Evolutionary conservation across 2,888 invertebrate species (phyloP), one percentile per base, ranked within the genome.

Genomic region (Megamerina dolium): DNA sequence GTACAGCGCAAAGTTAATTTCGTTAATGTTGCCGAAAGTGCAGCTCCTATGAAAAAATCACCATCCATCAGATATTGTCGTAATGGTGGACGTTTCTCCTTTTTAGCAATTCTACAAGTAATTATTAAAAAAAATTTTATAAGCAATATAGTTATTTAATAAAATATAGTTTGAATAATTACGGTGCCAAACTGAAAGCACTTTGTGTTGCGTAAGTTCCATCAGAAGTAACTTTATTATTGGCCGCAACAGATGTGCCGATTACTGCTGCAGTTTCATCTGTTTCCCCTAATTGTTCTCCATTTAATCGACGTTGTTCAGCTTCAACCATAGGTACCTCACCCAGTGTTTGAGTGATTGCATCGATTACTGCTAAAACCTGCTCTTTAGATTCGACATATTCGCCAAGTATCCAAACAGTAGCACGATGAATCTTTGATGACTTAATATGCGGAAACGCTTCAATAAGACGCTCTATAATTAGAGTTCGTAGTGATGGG

Each of bases 191-290:
- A 63, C 89, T 94, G 73, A 97, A 94, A 31, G 94, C 96, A 52
- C 95, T 95, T 73, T 99, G 97, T 4, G 95, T 87, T 19, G 97
- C 99, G 72, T 99, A 99, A 0, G 97, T 96, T 16, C 99, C 99
- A 75, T 99, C 99, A 26, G 97, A 96, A 34, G 99, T 99, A 31
- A 99, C 95, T 46, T 71, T 72, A 37, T 64, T 70, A 47, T 53
- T 66, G 26, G 64, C 53, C 19, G 52, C 48, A 9, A 44, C 40
- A 5, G 42, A 33, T 6, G 36, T 29, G 9, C 38, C 46, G 70
- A 74, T 23, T 18, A 46, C 18, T 31, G 30, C 19, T 14, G 41
- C 26, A 5, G 39, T 21, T 17, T 48, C 43, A 3, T 31, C n/a
- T 5, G 56, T 63, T 39, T 81, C 80, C 16, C 78, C 76, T 5